Evolutionary conservation across 2,888 invertebrate genomes (phyloP).

Genomic region (Perizoma affinitatum): DNA sequence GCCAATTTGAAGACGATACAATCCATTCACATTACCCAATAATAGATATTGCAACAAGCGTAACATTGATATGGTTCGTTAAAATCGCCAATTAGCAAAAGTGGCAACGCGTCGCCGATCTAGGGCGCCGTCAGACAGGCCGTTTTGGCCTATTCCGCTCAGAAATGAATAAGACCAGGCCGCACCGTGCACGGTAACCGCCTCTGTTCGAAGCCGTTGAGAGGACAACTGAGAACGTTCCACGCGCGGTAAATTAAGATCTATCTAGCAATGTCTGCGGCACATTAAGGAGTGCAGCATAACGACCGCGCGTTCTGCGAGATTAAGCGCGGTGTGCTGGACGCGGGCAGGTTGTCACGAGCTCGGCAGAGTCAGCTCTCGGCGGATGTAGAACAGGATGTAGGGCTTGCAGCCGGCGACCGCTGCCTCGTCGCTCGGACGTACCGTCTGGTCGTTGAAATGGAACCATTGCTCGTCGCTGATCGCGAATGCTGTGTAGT

Average conservation of each 20-base stretch:
- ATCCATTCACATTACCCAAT: no score
- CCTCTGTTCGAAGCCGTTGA: no score
- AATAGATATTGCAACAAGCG: no score
- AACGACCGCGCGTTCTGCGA: not conserved
- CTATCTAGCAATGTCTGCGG: conserved; percentile 4
- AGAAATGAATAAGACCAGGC: no score
- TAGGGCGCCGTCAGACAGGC: no score
- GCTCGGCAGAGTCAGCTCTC: conserved; percentile 81
- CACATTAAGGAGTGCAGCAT: conserved; percentile 10
- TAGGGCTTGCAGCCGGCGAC: conserved; percentile 93
- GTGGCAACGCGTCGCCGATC: no score
- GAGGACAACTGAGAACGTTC: not conserved
- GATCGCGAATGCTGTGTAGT: conserved; percentile 93
- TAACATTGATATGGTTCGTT: no score
- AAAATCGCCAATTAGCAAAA: no score
- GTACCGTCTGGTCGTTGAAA: conserved; percentile 94
- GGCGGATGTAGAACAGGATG: conserved; percentile 92
- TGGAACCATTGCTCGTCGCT: conserved; percentile 93
- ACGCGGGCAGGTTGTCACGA: conserved; percentile 44
- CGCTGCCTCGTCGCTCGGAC: conserved; percentile 85
- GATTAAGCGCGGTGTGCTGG: not conserved
- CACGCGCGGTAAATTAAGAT: not conserved
- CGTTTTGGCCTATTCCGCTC: no score
- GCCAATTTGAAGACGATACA: no score
- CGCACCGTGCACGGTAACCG: no score